These are phyloP conservation scores for Bolinopsis microptera DNA, from an alignment of 37 sponge, comb jelly and placozoan genomes.

Conservation along the genomic window DNA sequence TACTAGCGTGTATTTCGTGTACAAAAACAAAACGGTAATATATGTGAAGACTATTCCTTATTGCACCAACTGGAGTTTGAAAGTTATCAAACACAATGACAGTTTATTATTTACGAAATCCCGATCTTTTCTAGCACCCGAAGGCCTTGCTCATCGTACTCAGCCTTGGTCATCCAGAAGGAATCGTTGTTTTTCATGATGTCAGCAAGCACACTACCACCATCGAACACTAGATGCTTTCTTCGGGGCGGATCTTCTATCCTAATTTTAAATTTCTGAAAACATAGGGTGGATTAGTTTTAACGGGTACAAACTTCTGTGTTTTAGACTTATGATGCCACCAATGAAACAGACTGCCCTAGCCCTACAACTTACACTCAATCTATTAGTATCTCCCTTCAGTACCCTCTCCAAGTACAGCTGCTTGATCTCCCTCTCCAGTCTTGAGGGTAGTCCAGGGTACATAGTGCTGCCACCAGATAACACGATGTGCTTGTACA, in stretches of 20 bases:
- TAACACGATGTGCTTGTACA: conserved; percentile 99
- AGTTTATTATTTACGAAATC: conserved; percentile 13
- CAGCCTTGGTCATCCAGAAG: conserved; percentile 98
- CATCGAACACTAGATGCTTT: conserved; percentile 99
- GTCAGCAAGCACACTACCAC: conserved; percentile 97
- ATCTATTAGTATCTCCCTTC: conserved; percentile 86
- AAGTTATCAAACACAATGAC: background rate
- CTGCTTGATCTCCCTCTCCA: conserved; percentile 99
- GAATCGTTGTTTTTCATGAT: conserved; percentile 95
- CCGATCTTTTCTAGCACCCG: conserved; percentile 96
- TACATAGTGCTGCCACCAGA: conserved; percentile 99
- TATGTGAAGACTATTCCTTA: background rate
- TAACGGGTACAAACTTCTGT: too few relatives aligned
- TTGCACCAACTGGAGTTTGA: background rate
- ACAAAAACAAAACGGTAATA: background rate
- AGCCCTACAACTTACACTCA: conserved; percentile 81
- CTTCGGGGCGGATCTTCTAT: conserved; percentile 99
- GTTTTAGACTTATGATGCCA: too few relatives aligned
- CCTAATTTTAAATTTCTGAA: conserved; percentile 98
- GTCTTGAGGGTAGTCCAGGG: conserved; percentile 95
- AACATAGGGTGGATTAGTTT: background rate
- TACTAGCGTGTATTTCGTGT: background rate
- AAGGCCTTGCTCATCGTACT: conserved; percentile 96
- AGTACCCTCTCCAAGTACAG: conserved; percentile 95
- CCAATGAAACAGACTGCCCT: background rate